Conservation (phyloP, 1,140 invertebrate genomes). For the roundworm (Caenorhabditis elegans) region DNA sequence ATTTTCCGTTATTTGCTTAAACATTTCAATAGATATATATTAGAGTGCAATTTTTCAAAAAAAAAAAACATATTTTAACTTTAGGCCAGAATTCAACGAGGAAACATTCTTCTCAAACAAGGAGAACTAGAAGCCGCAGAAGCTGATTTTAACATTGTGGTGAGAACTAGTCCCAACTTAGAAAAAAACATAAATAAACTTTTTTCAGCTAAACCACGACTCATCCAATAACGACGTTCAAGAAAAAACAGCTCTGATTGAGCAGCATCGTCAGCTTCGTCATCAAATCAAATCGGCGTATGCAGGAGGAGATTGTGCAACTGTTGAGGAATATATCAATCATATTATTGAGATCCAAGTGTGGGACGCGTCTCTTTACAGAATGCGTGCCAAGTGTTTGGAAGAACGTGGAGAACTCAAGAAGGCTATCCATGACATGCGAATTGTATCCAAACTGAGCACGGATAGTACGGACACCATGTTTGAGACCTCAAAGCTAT, state of each 20-base stretch:
- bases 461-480: constrained; percentile 88
- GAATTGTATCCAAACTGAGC: constrained; percentile 83
- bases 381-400: constrained; percentile 83
- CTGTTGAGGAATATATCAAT: constrained; percentile 76
- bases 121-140: constrained; percentile 76
- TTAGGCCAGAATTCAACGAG: constrained; percentile 81
- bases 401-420: constrained; percentile 78
- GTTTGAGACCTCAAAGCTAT: constrained; percentile 78
- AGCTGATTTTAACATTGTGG: constrained; percentile 74
- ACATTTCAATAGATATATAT: no score
- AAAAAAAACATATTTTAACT: no score
- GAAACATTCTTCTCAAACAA: constrained; percentile 74
- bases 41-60: no score
- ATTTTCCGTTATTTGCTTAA: no score
- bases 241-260: constrained; percentile 33
- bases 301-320: constrained; percentile 73
- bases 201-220: constrained; percentile 28
- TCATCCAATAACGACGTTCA: not conserved
- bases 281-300: constrained; percentile 71
- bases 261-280: constrained; percentile 23
- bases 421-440: constrained; percentile 85
- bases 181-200: constrained; percentile 77
- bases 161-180: constrained; percentile 76
- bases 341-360: constrained; percentile 77
- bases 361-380: constrained; percentile 81